Percentiles rank a stretch among this genome's conserved stretches.
Conservation (phyloP, 2,888 invertebrate genomes). For the Archips xylosteana region DNA sequence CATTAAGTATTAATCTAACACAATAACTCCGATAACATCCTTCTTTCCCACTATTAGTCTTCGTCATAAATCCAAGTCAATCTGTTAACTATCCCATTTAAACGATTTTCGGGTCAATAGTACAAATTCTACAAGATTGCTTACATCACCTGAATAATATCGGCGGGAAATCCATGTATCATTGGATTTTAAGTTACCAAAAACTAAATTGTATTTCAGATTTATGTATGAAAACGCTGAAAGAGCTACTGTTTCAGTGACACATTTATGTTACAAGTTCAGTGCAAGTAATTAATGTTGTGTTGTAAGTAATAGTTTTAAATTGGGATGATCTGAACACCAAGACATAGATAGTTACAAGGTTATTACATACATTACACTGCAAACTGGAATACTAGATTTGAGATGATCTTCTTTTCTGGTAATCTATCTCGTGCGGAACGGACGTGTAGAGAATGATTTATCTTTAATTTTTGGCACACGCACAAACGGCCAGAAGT, state of each 20-base stretch:
- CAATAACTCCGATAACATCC: constrained; percentile 1
- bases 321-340: not conserved
- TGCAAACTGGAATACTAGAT: not conserved
- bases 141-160: constrained; percentile 76
- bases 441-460: constrained; percentile 8
- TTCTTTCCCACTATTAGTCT: constrained; percentile 3
- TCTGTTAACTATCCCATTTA: constrained; percentile 46
- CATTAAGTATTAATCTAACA: constrained; percentile 2
- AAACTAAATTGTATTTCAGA: not conserved
- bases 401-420: constrained; percentile 2
- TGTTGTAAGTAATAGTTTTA: not conserved
- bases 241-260: constrained; percentile 13
- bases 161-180: constrained; percentile 71
- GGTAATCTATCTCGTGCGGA: not conserved
- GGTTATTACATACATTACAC: not conserved
- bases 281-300: constrained; percentile 11
- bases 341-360: not conserved
- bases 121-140: constrained; percentile 67
- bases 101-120: constrained; percentile 75
- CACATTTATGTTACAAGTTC: constrained; percentile 8
- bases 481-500: constrained; percentile 10
- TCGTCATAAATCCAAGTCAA: constrained; percentile 12
- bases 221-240: not conserved
- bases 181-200: constrained; percentile 21
- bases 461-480: constrained; percentile 24